These are phyloP conservation scores for Oreohelix idahoensis DNA, from an alignment of 1,140 invertebrate species.

Conservation along the genomic window DNA sequence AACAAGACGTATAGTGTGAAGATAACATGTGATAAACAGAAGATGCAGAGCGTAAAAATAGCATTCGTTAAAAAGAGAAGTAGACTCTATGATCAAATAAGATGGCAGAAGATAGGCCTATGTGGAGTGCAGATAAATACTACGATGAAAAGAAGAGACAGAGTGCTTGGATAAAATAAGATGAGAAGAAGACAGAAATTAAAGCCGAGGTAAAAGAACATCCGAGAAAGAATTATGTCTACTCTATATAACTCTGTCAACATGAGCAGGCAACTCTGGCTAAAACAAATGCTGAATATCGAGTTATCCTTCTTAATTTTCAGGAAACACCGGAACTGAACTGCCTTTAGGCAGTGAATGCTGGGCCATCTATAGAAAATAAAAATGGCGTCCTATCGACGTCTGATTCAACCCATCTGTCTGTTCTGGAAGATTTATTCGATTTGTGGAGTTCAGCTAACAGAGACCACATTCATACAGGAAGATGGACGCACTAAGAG, in stretches of 20 bases:
- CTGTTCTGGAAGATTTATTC: not conserved
- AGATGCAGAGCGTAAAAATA: no score
- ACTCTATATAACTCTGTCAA: constrained; percentile 4
- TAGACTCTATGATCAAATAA: no score
- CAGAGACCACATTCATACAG: constrained; percentile 6
- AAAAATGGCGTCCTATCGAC: constrained; percentile 16
- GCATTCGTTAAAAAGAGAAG: no score
- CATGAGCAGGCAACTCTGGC: constrained; percentile 4
- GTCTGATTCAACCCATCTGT: constrained; percentile 13
- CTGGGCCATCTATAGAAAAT: constrained; percentile 19
- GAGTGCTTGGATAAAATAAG: not conserved
- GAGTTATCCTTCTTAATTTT: constrained; percentile 15
- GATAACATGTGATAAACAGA: no score
- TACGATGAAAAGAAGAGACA: not conserved
- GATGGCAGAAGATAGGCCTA: no score
- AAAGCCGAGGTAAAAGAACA: not conserved
- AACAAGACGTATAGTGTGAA: no score
- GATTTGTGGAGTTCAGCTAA: constrained; percentile 14
- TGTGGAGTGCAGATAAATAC: no score
- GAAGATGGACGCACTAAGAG: not conserved
- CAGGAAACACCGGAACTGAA: constrained; percentile 6
- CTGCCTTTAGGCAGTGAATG: constrained; percentile 16
- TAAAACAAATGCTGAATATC: constrained; percentile 17
- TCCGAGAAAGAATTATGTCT: not conserved
- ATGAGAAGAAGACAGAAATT: not conserved